Percentiles rank a stretch among this genome's conserved stretches.
Conservation (phyloP, 2,797 vertebrate genomes). For the Rhinophrynus dorsalis region DNA sequence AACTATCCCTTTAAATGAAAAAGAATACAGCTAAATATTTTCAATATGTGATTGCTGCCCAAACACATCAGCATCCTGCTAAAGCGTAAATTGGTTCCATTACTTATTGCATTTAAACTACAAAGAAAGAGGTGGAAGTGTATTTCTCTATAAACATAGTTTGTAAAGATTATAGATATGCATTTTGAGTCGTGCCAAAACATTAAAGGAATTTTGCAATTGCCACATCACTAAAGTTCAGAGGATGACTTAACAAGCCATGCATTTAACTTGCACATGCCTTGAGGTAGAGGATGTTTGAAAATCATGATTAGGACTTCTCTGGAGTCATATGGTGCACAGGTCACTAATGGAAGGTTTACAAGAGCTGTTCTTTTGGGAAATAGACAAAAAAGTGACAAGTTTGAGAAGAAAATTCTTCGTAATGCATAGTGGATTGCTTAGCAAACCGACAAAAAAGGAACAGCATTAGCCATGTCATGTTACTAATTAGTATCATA, state of each 20-base stretch:
- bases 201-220: neutral
- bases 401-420: neutral
- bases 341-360: slow-evolving; percentile 12
- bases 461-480: neutral
- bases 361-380: neutral
- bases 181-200: neutral
- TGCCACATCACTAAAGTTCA: neutral
- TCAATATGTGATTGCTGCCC: too few species aligned
- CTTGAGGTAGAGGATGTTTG: neutral
- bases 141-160: slow-evolving; percentile 40
- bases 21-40: too few species aligned
- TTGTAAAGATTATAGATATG: neutral
- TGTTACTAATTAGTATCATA: neutral
- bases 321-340: neutral
- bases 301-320: neutral
- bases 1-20: too few species aligned
- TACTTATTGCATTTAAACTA: neutral
- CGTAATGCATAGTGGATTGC: neutral
- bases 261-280: neutral
- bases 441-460: neutral
- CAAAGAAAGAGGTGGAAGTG: neutral
- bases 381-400: neutral
- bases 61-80: too few species aligned
- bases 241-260: neutral
- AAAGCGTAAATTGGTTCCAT: neutral